Evolutionary conservation across 1,140 invertebrate genomes (phyloP), one percentile per base, ranked within the genome.

Genomic region (Drosophila nikananu): DNA sequence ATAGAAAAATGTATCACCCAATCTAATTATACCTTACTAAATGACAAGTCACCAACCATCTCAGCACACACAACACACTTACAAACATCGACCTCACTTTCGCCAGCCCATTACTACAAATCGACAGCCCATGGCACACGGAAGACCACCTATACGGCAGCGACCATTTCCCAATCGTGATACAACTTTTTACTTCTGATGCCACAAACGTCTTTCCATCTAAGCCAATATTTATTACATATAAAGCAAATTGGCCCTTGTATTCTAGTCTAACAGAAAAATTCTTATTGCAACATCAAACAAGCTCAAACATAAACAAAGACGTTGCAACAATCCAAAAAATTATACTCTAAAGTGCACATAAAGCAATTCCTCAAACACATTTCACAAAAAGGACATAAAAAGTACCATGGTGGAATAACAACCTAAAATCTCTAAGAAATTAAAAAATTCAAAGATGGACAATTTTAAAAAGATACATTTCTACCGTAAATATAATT

Each of bases 101-200:
- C 8, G 12, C 12, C 13, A 54, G 25, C 51, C 51, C 51, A 57
- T 21, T 61, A 1, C 39, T 66, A 15, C 39, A 61, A 66, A 54
- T 74, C 8, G 42, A 68, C 51, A 75, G 64, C 42, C 49, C 63
- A 25, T 75, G 64, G 64, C 25, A 52, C 35, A 59, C 59, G 46
- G 65, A 58, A 76, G 52, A 63, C 23, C n/a, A 75, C 27, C 59
- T 68, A 8, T 68, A 39, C 42, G 64, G 59, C 15, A 75, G 59
- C 52, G 59, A 75, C 37, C 64, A 66, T 35, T 32, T 35, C 15
- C 65, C 57, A 13, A 60, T 59, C 25, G 52, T 66, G 39, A 74
- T 61, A n/a, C 41, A 37, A 17, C 62, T 65, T 17, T 70, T 68
- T 15, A 62, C 27, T 7, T 54, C 57, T 10, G 54, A 66, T 30